Percentiles rank a stretch among this genome's conserved stretches.
Evolutionary conservation across 35 echinoderm and acorn worm genomes (phyloP).

Genomic region (Apostichopus parvimensis): DNA sequence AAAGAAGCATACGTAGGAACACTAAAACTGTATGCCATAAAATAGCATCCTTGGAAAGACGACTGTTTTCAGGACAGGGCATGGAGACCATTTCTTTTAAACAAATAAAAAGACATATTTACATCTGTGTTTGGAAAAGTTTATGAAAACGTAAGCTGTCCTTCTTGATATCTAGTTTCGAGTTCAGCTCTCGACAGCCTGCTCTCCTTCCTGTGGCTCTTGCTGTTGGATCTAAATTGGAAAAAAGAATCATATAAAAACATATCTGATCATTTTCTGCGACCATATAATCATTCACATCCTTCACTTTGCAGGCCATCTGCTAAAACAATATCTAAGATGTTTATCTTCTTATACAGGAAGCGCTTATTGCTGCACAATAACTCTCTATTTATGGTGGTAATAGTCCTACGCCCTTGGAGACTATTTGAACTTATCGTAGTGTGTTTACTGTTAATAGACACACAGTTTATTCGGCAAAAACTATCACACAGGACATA

Average conservation of each 20-base stretch:
- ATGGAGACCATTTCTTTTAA: conserved; percentile 7
- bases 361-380: not conserved
- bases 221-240: conserved; percentile 68
- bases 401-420: not conserved
- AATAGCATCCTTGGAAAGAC: conserved; percentile 36
- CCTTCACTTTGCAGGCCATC: not conserved
- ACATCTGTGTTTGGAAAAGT: conserved; percentile 32
- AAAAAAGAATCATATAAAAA: conserved; percentile 14
- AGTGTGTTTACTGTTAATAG: not conserved
- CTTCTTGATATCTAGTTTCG: not conserved
- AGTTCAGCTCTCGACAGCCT: conserved; percentile 62
- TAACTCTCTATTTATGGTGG: not conserved
- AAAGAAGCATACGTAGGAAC: too few relatives aligned
- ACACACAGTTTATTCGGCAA: not conserved
- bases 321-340: conserved; percentile 17
- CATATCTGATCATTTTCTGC: not conserved
- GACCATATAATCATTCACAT: not conserved
- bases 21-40: too few relatives aligned
- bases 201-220: conserved; percentile 72
- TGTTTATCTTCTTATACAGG: conserved; percentile 1
- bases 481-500: not conserved
- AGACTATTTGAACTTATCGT: not conserved
- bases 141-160: conserved; percentile 13
- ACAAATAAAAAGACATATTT: conserved; percentile 34
- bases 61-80: not conserved